Conservation (phyloP, 2,113 vertebrate genomes). For the Tamias sibiricus region DNA sequence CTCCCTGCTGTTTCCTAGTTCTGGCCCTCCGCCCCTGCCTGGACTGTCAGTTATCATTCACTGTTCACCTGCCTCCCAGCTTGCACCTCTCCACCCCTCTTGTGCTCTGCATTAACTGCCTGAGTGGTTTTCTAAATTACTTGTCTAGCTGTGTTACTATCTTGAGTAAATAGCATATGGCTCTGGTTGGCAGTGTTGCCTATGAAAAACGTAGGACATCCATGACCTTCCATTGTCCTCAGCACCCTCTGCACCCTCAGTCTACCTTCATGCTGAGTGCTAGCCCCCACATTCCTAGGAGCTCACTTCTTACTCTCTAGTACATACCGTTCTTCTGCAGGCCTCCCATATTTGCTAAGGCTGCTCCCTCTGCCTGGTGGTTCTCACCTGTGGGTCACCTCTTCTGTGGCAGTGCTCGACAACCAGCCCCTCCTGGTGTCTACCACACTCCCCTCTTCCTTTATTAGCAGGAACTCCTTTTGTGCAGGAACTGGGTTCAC, state of each 20-base stretch:
- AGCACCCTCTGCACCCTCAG: neutral
- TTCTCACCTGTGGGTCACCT: neutral
- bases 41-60: fast-evolving
- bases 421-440: neutral
- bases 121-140: neutral
- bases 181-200: neutral
- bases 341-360: neutral
- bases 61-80: neutral
- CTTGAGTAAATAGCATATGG: neutral
- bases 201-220: neutral
- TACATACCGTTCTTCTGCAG: neutral
- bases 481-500: neutral
- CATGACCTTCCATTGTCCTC: neutral
- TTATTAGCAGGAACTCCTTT: neutral
- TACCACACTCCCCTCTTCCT: neutral
- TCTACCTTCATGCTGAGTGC: neutral
- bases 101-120: neutral
- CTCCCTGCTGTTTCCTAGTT: neutral
- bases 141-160: neutral
- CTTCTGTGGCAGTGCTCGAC: neutral
- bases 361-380: neutral
- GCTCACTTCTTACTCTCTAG: neutral
- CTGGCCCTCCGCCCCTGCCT: neutral
- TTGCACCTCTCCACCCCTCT: neutral
- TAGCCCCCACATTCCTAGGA: neutral